Base-by-base conservation (phyloP, 2,797 vertebrate genomes). In the Chelon auratus region DNA sequence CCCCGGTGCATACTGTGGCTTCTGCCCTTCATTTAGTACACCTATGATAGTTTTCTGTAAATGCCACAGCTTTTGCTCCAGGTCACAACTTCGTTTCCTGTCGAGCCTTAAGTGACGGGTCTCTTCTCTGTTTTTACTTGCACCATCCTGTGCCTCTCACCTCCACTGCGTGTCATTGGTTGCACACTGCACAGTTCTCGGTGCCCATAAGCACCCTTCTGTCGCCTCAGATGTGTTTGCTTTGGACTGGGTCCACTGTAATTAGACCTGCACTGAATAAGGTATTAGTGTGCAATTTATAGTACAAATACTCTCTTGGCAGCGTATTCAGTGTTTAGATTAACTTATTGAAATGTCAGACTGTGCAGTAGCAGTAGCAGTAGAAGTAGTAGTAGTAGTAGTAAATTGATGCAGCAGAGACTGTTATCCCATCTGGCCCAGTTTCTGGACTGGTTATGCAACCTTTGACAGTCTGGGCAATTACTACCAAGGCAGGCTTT, bases 171-270 rank as follows among this genome's bases (percentile, higher is more conserved):
- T 58, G 61, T 68, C 47, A 11, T 65, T 40, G 68, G n/a, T 43
- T 59, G 14, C 63, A 68, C 63, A 66, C 66, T 47, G 47, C 9
- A 20, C 39, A 58, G 54, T 11, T 1, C 53, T 62, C 68, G 36
- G 56, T 40, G 52, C 9, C 22, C 58, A 56, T 64, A 66, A 72
- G 53, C 37, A 43, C 54, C 61, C 42, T 5, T 52, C 66, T 73
- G 75, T 78, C 72, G 60, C 26, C 66, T 67, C 62, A 51, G 66
- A 57, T 67, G 45, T 63, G 68, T 83, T 78, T 80, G 1, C 45
- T 63, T 84, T 86, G 85, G 85, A 86, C 14, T 6, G 1, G 47
- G 6, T 77, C 75, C 70, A 74, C 62, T 77, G 68, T 66, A 63
- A 82, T 81, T 81, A 75, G 30, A 47, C 60, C 71, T 61, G 48